phyloP scores from a whole-genome alignment of 2,888 invertebrate species.

The Dendrolimus pini region DNA sequence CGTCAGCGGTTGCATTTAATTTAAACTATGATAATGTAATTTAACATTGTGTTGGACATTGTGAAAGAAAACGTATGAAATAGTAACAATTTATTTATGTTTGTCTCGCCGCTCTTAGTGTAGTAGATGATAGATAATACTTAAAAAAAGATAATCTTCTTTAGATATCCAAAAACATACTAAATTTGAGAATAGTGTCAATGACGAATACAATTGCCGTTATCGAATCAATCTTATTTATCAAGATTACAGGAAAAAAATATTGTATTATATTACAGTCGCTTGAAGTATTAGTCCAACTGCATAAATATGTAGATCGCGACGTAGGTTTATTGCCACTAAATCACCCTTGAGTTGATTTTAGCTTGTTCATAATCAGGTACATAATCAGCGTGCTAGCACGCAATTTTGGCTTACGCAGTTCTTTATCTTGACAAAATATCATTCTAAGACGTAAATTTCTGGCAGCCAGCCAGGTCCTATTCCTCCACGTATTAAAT shows the following conservation, averaged over 20 bases:
- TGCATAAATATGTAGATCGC: neutral
- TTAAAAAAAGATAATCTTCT: too few relatives aligned
- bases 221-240: slow-evolving; percentile 4
- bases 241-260: slow-evolving; percentile 1
- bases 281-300: neutral
- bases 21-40: too few relatives aligned
- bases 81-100: too few relatives aligned
- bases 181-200: slow-evolving; percentile 1
- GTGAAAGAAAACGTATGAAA: too few relatives aligned
- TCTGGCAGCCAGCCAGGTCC: slow-evolving; percentile 52
- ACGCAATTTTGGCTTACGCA: slow-evolving; percentile 21
- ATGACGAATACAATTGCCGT: neutral
- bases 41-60: too few relatives aligned
- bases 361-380: slow-evolving; percentile 41
- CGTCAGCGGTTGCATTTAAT: too few relatives aligned
- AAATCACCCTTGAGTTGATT: slow-evolving; percentile 20
- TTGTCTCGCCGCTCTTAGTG: too few relatives aligned
- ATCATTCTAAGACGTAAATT: slow-evolving; percentile 52
- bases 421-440: slow-evolving; percentile 54
- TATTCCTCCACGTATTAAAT: slow-evolving; percentile 9
- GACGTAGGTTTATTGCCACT: slow-evolving; percentile 13
- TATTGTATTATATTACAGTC: too few relatives aligned
- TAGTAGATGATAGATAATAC: too few relatives aligned
- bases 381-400: slow-evolving; percentile 29
- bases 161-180: too few relatives aligned